Evolutionary conservation across 30 jellyfish, hydroid and myxozoan genomes (phyloP), one percentile per base, ranked within the genome.

Genomic region (Pseudorhiza aurosa): DNA sequence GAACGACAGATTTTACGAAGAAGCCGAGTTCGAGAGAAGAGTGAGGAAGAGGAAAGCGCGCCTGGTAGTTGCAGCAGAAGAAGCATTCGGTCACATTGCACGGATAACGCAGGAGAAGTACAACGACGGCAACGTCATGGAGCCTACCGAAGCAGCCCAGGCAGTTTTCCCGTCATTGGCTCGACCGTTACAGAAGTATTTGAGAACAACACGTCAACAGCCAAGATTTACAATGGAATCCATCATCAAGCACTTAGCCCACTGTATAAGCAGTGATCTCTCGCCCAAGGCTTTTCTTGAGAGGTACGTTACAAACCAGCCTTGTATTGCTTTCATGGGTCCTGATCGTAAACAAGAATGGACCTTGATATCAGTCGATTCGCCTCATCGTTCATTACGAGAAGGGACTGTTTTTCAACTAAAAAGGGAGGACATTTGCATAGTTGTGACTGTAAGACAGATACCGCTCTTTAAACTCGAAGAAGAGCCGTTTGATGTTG

Each of bases 61-160:
- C 19, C 85, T 93, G 18, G 72, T 74, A 2, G 96, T 82, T 4
- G 97, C 99, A 0, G 82, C 99, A 15, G 99, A 93, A 67, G 99
- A 93, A 72, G 99, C 99, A 28, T 93, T 93, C 82, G 95, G 99
- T 45, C 99, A 93, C 51, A 91, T 93, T 72, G 95, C 95, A 7
- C 40, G 97, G 44, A 80, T 93, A 56, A 74, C 80, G n/a, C 72
- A 50, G 24, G 89, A 79, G 60, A 85, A 85, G 25, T 81, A 87
- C 77, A 72, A 96, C 45, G 96, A 93, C 58, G 99, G 97, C 3
- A 87, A 87, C 32, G 65, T 77, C 1, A 85, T 93, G 96, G 97
- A 93, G 49, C 96, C 99, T 2, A 96, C 88, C n/a, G 99, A 93
- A 56, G 99, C 99, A 19, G 99, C 99, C 40, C 97, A 93, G 53